Evolutionary conservation across 2,113 vertebrate species (phyloP).

Genomic region (Osmerus mordax): DNA sequence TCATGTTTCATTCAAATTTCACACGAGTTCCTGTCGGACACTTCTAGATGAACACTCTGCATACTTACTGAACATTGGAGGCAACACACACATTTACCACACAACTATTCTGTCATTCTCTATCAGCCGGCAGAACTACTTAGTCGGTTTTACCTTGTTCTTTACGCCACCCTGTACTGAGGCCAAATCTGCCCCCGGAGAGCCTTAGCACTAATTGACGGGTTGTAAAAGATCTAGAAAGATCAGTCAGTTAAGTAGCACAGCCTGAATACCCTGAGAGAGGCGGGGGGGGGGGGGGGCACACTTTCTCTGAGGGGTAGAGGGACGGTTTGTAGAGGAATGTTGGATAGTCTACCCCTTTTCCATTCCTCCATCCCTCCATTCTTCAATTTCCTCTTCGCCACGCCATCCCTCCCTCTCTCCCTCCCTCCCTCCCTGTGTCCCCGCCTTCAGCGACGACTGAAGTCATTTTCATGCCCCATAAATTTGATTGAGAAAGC

Average conservation of each 20-base stretch:
- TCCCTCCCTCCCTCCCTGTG: constrained; percentile 10
- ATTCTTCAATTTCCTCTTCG: neutral
- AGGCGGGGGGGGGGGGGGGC: constrained; percentile 1
- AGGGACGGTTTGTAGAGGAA: constrained; percentile 3
- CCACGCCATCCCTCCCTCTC: constrained; percentile 1
- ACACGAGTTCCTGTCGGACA: no score
- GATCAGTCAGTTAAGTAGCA: constrained; percentile 33
- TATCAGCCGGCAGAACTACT: neutral
- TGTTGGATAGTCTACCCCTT: neutral
- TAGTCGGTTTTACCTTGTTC: constrained; percentile 12
- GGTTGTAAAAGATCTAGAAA: constrained; percentile 48
- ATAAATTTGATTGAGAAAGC: constrained; percentile 73
- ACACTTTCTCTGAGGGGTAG: constrained; percentile 25
- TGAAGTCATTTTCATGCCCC: constrained; percentile 70
- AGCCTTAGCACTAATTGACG: constrained; percentile 43
- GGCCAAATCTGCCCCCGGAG: constrained; percentile 31
- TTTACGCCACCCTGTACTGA: constrained; percentile 33
- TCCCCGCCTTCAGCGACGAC: constrained; percentile 2
- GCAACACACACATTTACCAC: neutral
- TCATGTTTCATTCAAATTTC: no score
- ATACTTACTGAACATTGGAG: no score
- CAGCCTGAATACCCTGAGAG: constrained; percentile 30
- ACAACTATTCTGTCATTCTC: neutral
- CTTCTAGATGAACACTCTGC: no score
- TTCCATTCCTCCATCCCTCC: neutral